These are phyloP conservation scores for Ectemnius lituratus DNA, from an alignment of 2,888 invertebrate species.

Conservation along the genomic window DNA sequence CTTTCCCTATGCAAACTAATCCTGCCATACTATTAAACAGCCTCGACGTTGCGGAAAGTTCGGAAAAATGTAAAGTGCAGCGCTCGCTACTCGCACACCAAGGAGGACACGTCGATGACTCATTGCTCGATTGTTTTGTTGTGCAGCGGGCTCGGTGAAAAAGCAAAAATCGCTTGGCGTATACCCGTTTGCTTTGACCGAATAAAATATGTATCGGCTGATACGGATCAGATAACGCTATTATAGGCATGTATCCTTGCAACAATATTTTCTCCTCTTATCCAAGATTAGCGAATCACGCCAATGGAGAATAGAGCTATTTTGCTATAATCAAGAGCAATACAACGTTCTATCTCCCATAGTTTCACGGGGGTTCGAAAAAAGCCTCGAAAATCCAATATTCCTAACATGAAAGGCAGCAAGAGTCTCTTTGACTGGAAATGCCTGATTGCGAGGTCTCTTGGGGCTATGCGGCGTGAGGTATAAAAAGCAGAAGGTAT, in stretches of 20 bases:
- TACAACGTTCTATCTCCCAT: too few relatives aligned
- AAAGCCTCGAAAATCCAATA: background rate
- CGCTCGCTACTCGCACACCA: background rate
- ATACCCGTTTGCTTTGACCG: constrained; percentile 6
- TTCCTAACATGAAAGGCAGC: too few relatives aligned
- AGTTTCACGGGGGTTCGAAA: background rate
- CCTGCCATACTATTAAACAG: too few relatives aligned
- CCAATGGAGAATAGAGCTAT: constrained; percentile 12
- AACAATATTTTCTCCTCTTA: constrained; percentile 27
- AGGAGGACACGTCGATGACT: constrained; percentile 28
- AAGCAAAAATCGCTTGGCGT: constrained; percentile 11
- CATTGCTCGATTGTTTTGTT: constrained; percentile 22
- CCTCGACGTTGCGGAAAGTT: too few relatives aligned
- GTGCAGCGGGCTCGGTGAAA: background rate
- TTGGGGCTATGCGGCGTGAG: background rate
- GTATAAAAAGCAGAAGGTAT: background rate
- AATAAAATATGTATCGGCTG: constrained; percentile 29
- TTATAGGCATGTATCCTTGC: constrained; percentile 22
- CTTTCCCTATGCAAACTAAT: too few relatives aligned
- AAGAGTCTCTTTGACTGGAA: too few relatives aligned
- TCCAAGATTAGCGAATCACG: constrained; percentile 26
- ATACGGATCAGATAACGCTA: constrained; percentile 39
- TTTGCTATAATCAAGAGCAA: too few relatives aligned
- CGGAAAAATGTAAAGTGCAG: too few relatives aligned
- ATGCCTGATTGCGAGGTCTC: too few relatives aligned